Conservation (phyloP, 2,113 vertebrate genomes). For the Neogale vison region DNA sequence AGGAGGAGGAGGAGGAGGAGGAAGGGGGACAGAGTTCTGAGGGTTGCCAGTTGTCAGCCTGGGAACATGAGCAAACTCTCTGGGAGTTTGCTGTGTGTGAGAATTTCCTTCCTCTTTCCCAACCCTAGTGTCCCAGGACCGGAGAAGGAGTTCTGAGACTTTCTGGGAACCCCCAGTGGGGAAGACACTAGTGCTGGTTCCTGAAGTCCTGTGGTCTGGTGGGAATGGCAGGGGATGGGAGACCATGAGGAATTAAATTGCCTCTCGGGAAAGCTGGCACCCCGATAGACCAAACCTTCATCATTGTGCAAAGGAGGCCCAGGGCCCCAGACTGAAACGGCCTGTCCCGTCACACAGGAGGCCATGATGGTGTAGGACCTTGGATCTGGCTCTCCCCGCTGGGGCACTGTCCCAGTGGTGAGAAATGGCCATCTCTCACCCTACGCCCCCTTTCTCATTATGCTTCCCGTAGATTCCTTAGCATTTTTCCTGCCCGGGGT, state of each 20-base stretch:
- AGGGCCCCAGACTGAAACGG: no score
- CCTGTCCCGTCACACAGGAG: not conserved
- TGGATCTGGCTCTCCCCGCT: no score
- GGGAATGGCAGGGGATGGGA: not conserved
- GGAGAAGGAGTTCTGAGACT: not conserved
- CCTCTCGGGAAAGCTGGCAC: not conserved
- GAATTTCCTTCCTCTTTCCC: constrained; percentile 83
- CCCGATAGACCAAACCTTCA: not conserved
- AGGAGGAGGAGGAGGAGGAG: constrained; percentile 65
- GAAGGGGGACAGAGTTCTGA: constrained; percentile 72
- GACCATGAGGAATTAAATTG: not conserved
- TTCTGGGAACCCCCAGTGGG: constrained; percentile 41
- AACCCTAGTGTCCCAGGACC: constrained; percentile 43
- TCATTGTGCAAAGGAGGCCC: not conserved
- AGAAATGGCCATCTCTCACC: not conserved
- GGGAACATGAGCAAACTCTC: constrained; percentile 84
- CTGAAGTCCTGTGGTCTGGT: not conserved
- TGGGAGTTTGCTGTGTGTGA: constrained; percentile 85
- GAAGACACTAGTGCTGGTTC: constrained; percentile 2
- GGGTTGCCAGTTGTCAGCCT: constrained; percentile 83
- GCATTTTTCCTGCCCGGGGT: not conserved
- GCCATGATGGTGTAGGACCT: not conserved
- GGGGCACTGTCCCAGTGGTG: not conserved
- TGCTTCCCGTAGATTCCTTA: not conserved
- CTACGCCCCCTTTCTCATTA: not conserved